These are phyloP conservation scores for Helicoverpa armigera DNA, from an alignment of 1,140 invertebrate species.

Conservation along the genomic window DNA sequence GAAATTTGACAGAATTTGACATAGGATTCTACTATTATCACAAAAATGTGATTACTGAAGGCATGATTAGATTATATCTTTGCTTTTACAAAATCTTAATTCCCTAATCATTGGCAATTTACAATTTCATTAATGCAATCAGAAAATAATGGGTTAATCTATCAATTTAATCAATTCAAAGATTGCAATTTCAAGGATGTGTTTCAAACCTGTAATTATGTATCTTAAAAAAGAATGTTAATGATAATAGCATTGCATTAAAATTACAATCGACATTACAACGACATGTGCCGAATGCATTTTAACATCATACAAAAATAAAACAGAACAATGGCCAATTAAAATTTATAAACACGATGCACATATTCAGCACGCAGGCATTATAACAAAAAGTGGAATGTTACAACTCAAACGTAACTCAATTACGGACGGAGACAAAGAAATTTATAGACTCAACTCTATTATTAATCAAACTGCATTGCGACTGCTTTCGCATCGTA, in stretches of 20 bases:
- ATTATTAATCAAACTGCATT: conserved; percentile 84
- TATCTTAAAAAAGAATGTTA: conserved; percentile 9
- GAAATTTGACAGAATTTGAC: neutral
- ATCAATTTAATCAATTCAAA: conserved; percentile 9
- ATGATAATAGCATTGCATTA: conserved; percentile 30
- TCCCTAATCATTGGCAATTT: neutral
- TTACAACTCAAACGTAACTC: conserved; percentile 25
- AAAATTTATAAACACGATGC: conserved; percentile 36
- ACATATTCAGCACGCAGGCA: conserved; percentile 20
- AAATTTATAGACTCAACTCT: conserved; percentile 56
- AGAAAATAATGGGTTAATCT: conserved; percentile 5
- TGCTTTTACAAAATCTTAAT: neutral
- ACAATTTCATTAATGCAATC: neutral
- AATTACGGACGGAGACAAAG: conserved; percentile 41
- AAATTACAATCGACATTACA: conserved; percentile 17
- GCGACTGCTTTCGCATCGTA: conserved; percentile 71
- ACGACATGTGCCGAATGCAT: conserved; percentile 30
- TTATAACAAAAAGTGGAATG: neutral
- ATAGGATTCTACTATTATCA: neutral
- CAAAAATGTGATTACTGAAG: neutral
- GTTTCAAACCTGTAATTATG: conserved; percentile 27
- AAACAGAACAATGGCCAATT: conserved; percentile 40
- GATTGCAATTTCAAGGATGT: conserved; percentile 26
- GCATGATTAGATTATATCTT: neutral
- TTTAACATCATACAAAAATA: conserved; percentile 36